phyloP scores from a whole-genome alignment of 2,888 invertebrate genomes.

The Luperina testacea region DNA sequence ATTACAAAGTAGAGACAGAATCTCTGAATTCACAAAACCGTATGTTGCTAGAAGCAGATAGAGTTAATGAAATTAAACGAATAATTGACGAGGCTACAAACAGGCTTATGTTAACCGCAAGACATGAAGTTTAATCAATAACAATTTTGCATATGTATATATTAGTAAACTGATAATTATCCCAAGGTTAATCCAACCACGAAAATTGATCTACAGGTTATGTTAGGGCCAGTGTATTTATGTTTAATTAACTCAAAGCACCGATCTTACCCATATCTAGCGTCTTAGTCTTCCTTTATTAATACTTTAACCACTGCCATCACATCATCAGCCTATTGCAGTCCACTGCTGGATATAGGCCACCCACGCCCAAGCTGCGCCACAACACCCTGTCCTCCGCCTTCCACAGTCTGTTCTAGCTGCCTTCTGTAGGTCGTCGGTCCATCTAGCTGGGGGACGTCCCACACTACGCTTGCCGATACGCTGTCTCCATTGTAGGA shows the following conservation, averaged over 20 bases:
- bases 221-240: background rate
- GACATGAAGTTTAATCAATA: constrained; percentile 1
- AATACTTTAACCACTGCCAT: background rate
- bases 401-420: background rate
- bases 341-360: background rate
- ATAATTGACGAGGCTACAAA: background rate
- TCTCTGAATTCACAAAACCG: background rate
- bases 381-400: background rate
- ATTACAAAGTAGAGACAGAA: background rate
- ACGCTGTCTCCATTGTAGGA: background rate
- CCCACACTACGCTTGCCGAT: background rate
- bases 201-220: constrained; percentile 15
- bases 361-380: background rate
- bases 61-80: background rate
- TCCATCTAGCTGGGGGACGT: background rate
- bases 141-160: constrained; percentile 13
- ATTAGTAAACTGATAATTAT: constrained; percentile 21
- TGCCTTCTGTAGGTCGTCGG: background rate
- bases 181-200: constrained; percentile 37
- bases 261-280: background rate
- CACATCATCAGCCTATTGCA: background rate
- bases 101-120: constrained; percentile 23
- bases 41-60: background rate
- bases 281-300: background rate
- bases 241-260: background rate